phyloP scores from a whole-genome alignment of 2,888 invertebrate genomes.

The Hemicrepidius hirtus region DNA sequence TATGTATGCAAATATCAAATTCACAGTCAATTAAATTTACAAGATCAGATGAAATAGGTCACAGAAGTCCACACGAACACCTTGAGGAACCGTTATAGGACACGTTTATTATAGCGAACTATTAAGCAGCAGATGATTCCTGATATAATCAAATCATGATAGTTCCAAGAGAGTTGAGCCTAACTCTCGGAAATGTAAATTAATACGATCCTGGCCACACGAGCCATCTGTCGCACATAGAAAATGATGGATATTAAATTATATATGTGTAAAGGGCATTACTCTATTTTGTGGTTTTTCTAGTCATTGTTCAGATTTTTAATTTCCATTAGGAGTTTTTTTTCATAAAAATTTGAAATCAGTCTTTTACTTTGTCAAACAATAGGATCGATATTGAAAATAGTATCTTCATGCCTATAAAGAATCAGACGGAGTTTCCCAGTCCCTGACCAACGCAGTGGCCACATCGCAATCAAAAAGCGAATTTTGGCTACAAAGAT shows the following conservation, averaged over 20 bases:
- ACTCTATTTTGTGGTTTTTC: neutral
- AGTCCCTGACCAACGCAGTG: too few relatives aligned
- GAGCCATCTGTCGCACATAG: conserved; percentile 51
- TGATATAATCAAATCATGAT: conserved; percentile 49
- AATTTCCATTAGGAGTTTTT: too few relatives aligned
- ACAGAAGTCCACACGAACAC: conserved; percentile 35
- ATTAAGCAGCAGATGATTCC: conserved; percentile 45
- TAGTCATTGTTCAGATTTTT: too few relatives aligned
- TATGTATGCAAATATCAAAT: neutral
- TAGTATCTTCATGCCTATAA: too few relatives aligned
- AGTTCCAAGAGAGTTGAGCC: conserved; percentile 43
- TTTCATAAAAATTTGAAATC: too few relatives aligned
- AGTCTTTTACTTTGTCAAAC: too few relatives aligned
- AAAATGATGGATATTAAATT: conserved; percentile 36
- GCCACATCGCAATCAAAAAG: too few relatives aligned
- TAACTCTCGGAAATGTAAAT: conserved; percentile 55
- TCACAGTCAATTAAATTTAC: neutral
- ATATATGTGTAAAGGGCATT: neutral
- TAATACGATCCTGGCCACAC: conserved; percentile 47
- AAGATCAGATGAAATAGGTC: conserved; percentile 2
- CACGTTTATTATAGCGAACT: conserved; percentile 26
- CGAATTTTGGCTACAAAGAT: too few relatives aligned
- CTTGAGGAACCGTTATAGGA: conserved; percentile 49
- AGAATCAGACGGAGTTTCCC: too few relatives aligned
- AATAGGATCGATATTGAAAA: too few relatives aligned